Evolutionary conservation across 2,797 vertebrate genomes (phyloP), one percentile per base, ranked within the genome.

Genomic region (Falco rusticolus): DNA sequence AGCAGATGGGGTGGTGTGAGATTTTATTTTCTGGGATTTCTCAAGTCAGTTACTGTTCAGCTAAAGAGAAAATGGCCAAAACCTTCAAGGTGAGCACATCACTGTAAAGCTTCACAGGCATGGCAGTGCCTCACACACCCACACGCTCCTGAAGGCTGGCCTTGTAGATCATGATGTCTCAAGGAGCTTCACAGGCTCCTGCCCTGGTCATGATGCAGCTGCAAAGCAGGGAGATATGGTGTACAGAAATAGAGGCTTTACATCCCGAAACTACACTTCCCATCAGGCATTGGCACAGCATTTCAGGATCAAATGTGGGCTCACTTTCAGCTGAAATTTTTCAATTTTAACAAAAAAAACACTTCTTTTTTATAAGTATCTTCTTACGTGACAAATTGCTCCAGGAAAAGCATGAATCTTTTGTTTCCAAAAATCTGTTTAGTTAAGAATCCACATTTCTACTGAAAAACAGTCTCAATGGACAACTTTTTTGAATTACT

Each of bases 121-220:
- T 0, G 1, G 11, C 31, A 33, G 26, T 6, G 26, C 28, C 20
- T 71, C 57, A n/a, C 0, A 1, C 16, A 39, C 15, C 33, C 28
- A 31, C 1, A 1, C 6, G 28, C 9, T 10, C 5, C 9, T 2
- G 2, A 13, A 9, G 14, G 8, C 41, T 60, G 48, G 3, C 33
- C 31, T 39, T 3, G 0, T 34, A 72, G 18, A 11, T 18, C 18
- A 2, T 13, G 14, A 12, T 34, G 8, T 9, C 63, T 37, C 33
- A 6, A 3, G 48, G 39, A 54, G 9, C 22, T 57, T 24, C 68
- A 45, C 59, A 47, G 17, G 9, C 18, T 71, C 45, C 54, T 53
- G 59, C 37, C 26, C 60, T 66, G 34, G 33, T 25, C 16, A 16
- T 4, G 1, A 5, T 11, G 25, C n/a, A 74, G 34, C 22, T 3